Evolutionary conservation across 2,113 vertebrate species (phyloP), one percentile per base, ranked within the genome.

Genomic region (Cygnus atratus): DNA sequence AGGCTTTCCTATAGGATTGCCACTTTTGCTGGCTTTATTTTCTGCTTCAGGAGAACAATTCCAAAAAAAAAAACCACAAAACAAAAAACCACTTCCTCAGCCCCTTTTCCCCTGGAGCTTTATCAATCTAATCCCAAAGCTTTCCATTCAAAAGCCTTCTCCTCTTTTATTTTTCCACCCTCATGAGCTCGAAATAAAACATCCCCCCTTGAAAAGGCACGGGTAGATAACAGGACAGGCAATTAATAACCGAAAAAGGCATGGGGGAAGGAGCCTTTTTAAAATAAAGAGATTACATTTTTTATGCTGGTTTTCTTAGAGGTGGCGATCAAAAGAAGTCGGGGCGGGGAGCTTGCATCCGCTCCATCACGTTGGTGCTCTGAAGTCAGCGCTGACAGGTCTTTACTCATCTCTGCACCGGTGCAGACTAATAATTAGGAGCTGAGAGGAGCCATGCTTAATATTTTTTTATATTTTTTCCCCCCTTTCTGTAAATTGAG

Each of bases 61-160:
- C 33, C 5, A 57, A 57, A 79, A 37, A 76, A 5, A 46, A 46
- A 46, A 20, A 19, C 37, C 10, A 39, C 9, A 39, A 39, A 39
- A 10, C 39, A 20, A 17, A 46, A 46, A 46, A 20, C 46, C 4
- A 48, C 46, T 3, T n/a, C 20, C 37, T 35, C 8, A 0, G 13
- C 16, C 61, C 25, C 20, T 22, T n/a, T 33, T 3, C 16, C 19
- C 17, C 37, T 0, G 0, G 20, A 29, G 12, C 6, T 33, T 63
- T 68, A 75, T 15, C 31, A 46, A 35, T 52, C 73, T 63, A 19
- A 8, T 46, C 82, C 55, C 46, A 25, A 46, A 68, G 12, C 44
- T 95, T 87, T 87, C 15, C 19, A 84, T 93, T 83, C 66, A 37
- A 25, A 17, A 84, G 6, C n/a, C 58, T 17, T 65, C 48, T 59